A percentile compares a stretch with the other conserved stretches of the same genome.
phyloP scores from a whole-genome alignment of 2,888 invertebrate species.

The Nephrotoma flavescens region DNA sequence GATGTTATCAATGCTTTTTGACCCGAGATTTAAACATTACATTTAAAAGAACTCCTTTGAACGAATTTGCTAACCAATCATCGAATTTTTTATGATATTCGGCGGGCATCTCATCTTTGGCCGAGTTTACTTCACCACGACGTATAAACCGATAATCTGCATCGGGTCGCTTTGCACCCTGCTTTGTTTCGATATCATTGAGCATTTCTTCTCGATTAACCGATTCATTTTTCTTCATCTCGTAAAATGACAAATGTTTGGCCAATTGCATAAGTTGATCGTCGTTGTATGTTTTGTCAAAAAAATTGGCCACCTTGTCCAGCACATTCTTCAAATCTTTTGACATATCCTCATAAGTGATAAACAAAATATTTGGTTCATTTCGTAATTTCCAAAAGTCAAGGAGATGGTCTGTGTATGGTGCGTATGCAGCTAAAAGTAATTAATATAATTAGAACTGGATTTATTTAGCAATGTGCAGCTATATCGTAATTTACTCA shows the following conservation, averaged over 20 bases:
- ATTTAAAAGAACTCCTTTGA: too few species aligned
- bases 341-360: background rate
- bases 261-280: background rate
- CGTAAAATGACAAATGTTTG: background rate
- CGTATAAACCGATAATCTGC: background rate
- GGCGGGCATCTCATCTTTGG: background rate
- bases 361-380: background rate
- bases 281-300: background rate
- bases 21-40: too few species aligned
- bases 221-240: background rate
- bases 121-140: background rate
- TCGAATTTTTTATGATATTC: background rate
- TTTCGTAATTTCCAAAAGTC: background rate
- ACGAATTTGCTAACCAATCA: background rate
- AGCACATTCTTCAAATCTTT: background rate
- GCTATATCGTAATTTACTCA: too few species aligned
- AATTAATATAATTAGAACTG: too few species aligned
- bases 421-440: background rate
- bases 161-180: background rate
- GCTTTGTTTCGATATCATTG: background rate
- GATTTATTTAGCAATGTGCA: too few species aligned
- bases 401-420: background rate
- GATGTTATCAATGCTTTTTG: too few species aligned
- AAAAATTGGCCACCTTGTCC: background rate
- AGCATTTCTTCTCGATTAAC: background rate